Conservation (phyloP, 2,888 invertebrate genomes). For the Hypercompe scribonia region DNA sequence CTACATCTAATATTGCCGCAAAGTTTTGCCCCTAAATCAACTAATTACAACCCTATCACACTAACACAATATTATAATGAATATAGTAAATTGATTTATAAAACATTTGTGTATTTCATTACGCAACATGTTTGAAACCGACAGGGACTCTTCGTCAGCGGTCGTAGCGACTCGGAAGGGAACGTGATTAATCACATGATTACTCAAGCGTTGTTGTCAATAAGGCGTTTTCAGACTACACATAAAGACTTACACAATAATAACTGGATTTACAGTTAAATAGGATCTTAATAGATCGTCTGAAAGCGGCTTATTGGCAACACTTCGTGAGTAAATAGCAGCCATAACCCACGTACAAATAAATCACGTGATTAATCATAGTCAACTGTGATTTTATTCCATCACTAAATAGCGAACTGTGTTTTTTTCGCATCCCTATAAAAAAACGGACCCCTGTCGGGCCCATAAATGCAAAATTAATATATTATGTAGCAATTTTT, state of each 20-base stretch:
- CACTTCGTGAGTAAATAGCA: too few relatives aligned
- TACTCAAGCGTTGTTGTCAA: too few relatives aligned
- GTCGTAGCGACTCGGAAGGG: neutral
- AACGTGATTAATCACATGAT: too few relatives aligned
- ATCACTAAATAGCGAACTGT: too few relatives aligned
- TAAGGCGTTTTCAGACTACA: too few relatives aligned
- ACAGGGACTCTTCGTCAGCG: neutral
- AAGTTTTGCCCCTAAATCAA: neutral
- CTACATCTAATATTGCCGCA: neutral
- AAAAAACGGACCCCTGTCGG: neutral
- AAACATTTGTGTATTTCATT: constrained; percentile 1
- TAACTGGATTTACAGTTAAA: too few relatives aligned
- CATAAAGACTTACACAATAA: too few relatives aligned
- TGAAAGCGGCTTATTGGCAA: too few relatives aligned
- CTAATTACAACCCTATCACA: neutral
- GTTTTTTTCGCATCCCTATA: too few relatives aligned
- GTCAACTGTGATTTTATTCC: neutral
- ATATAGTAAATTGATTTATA: neutral
- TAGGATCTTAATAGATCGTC: too few relatives aligned
- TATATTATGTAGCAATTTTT: neutral
- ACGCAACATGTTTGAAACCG: neutral
- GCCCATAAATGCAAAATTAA: neutral
- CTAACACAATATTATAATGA: neutral
- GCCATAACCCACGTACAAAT: too few relatives aligned
- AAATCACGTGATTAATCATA: too few relatives aligned